phyloP scores from a whole-genome alignment of 2,888 invertebrate species.

The Drosophila imparisetae region DNA sequence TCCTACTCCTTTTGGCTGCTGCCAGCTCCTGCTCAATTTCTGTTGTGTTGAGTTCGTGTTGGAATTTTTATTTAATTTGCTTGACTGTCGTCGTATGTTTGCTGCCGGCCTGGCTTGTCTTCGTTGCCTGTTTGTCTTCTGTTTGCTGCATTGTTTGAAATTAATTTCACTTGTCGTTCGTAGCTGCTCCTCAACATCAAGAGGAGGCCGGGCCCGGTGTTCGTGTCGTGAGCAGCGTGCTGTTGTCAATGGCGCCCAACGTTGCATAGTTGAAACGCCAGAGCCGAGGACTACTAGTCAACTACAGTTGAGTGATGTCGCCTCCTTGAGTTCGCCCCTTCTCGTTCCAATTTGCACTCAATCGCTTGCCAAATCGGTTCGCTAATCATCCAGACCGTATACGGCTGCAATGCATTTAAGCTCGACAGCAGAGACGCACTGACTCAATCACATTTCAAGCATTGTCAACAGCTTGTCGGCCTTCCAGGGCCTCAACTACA shows the following conservation, averaged over 20 bases:
- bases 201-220: constrained; percentile 19
- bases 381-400: constrained; percentile 67
- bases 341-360: constrained; percentile 34
- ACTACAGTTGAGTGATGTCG: constrained; percentile 44
- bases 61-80: constrained; percentile 79
- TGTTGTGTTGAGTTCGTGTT: constrained; percentile 52
- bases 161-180: constrained; percentile 77
- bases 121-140: constrained; percentile 56
- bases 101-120: constrained; percentile 28
- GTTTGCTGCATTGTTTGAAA: constrained; percentile 79
- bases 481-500: not conserved
- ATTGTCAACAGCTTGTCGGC: constrained; percentile 54
- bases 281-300: constrained; percentile 41
- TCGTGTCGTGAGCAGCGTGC: constrained; percentile 64
- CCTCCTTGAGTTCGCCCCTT: not conserved
- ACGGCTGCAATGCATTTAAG: constrained; percentile 46
- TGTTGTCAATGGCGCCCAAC: constrained; percentile 71
- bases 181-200: constrained; percentile 5
- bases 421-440: constrained; percentile 58
- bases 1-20: constrained; percentile 8
- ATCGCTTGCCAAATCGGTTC: constrained; percentile 75
- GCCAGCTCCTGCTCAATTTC: constrained; percentile 33
- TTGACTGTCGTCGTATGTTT: constrained; percentile 56
- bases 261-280: constrained; percentile 63
- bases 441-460: constrained; percentile 52